Evolutionary conservation across 2,888 invertebrate genomes (phyloP).

Genomic region (Adela reaumurella): DNA sequence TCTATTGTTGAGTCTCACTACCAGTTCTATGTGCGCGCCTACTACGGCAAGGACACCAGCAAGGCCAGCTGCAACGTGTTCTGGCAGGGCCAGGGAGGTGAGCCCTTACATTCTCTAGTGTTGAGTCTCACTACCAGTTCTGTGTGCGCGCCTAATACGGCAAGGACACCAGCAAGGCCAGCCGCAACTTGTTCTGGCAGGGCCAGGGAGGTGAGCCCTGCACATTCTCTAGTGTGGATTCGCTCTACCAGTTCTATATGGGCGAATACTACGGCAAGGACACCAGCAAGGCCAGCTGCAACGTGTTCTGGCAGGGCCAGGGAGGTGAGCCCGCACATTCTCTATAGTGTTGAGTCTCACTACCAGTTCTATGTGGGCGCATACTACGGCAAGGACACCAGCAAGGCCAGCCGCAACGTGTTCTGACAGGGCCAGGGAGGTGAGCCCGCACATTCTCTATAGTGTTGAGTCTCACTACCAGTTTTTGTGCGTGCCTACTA

Average conservation of each 20-base stretch:
- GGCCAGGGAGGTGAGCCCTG: too few species aligned
- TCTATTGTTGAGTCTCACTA: constrained; percentile 2
- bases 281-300: constrained; percentile 64
- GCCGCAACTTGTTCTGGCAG: too few species aligned
- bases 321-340: constrained; percentile 44
- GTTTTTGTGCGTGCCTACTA: constrained; percentile 69
- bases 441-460: constrained; percentile 20
- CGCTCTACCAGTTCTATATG: not conserved
- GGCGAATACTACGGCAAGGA: constrained; percentile 37
- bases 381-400: constrained; percentile 51
- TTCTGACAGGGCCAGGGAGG: constrained; percentile 65
- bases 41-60: too few species aligned
- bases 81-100: too few species aligned
- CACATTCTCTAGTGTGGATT: constrained; percentile 1
- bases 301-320: constrained; percentile 63
- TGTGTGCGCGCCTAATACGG: too few species aligned
- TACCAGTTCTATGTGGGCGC: constrained; percentile 70
- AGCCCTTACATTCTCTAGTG: too few species aligned
- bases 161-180: too few species aligned
- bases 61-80: too few species aligned
- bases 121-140: not conserved
- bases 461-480: too few species aligned
- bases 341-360: constrained; percentile 1
- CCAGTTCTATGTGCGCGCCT: not conserved
- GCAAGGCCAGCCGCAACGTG: constrained; percentile 66